Conservation (phyloP, 2,113 vertebrate genomes). For the Orientallactaga bullata region DNA sequence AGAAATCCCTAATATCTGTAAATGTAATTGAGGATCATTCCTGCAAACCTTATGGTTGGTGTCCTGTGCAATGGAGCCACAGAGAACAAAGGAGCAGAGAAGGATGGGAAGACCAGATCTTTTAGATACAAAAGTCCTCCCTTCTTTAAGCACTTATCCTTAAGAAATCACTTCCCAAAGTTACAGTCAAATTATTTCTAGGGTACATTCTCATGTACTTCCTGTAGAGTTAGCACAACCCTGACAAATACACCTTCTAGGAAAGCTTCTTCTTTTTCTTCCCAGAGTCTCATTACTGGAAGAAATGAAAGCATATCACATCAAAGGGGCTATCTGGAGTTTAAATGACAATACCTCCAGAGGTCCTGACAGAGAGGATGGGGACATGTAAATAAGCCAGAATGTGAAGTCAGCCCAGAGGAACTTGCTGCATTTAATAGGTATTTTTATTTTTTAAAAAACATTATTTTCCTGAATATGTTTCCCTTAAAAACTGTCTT, state of each 20-base stretch:
- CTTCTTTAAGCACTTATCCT: neutral
- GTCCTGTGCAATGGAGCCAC: neutral
- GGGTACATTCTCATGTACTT: conserved; percentile 4
- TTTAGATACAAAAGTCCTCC: neutral
- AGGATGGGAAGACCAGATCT: neutral
- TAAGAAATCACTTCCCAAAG: conserved; percentile 29
- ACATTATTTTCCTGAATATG: neutral
- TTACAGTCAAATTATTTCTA: neutral
- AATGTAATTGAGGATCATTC: neutral
- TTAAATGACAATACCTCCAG: no score
- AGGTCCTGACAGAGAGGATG: neutral
- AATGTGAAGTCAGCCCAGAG: neutral
- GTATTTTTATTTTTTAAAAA: neutral
- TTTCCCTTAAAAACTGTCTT: neutral
- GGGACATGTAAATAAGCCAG: neutral
- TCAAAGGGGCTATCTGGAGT: neutral
- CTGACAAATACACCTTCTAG: neutral
- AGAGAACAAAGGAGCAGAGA: neutral
- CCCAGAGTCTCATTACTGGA: neutral
- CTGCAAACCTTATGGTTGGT: neutral
- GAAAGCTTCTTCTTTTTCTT: conserved; percentile 21
- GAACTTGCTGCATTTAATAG: neutral
- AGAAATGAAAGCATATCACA: neutral
- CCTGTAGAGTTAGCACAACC: neutral
- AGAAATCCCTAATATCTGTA: neutral